Base-by-base conservation (phyloP, 2,113 vertebrate genomes). In the Nycticryphes semicollaris region DNA sequence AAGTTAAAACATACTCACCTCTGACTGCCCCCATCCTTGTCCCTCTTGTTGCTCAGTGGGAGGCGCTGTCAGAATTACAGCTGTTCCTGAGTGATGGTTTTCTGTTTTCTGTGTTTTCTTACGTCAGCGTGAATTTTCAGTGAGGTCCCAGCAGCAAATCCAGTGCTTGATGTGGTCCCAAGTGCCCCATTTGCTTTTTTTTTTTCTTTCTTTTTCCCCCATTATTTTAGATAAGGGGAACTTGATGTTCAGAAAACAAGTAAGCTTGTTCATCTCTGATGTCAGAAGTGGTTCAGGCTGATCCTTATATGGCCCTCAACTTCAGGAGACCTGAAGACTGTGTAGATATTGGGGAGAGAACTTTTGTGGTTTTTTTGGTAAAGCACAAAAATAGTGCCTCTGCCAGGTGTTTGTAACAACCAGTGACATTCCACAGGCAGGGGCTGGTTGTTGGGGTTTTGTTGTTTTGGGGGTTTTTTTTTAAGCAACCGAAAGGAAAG, bases 41-140 rank as follows among this genome's bases (percentile, higher is more conserved):
- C 41, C n/a, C 37, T 47, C 70, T 15, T 6, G 22, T 35, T 0
- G 0, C 67, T 45, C 30, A 3, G 43, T 4, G 2, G 72, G 72
- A 94, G 63, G 72, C 22, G 20, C 63, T 53, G 45, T 33, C 67
- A 74, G 63, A 80, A 30, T 72, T 69, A 8, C 45, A 69, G 72
- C 59, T 66, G 10, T 9, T 89, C 45, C 64, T 3, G 5, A 82
- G 54, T 6, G 4, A n/a, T 14, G 37, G 2, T 22, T 68, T 59
- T 15, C 57, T 67, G 2, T 22, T 68, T 59, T 15, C 57, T 67
- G 37, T 43, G 21, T 47, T 87, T 84, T 80, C 73, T 72, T 56
- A n/a, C 9, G 22, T 39, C 74, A 57, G 66, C 21, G 45, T 3
- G 12, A 53, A 37, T 74, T 77, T 74, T 62, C 68, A 41, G 33